phyloP scores from a whole-genome alignment of 2,113 vertebrate species.

The Lepidothrix coronata region DNA sequence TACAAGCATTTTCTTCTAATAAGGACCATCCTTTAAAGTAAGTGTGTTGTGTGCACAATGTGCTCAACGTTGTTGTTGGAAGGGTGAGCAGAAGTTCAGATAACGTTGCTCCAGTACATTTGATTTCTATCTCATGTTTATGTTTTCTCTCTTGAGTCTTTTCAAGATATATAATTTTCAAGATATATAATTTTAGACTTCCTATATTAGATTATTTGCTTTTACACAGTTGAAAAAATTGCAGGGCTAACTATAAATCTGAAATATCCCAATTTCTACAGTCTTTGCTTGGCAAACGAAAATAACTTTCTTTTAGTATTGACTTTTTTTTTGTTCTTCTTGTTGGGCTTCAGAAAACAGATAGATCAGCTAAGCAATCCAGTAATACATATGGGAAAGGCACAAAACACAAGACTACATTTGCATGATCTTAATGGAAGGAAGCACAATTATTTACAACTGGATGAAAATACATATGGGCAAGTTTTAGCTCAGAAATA shows the following conservation, averaged over 20 bases:
- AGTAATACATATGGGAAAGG: background rate
- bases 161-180: background rate
- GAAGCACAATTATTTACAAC: background rate
- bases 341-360: background rate
- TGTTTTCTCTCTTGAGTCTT: background rate
- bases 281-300: background rate
- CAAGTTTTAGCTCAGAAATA: background rate
- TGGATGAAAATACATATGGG: background rate
- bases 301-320: background rate
- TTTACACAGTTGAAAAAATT: background rate
- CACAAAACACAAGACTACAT: background rate
- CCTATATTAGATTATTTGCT: background rate
- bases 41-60: background rate
- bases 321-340: background rate
- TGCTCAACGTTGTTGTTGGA: background rate
- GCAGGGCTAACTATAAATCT: background rate
- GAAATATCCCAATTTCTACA: background rate
- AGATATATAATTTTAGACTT: background rate
- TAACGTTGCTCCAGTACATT: background rate
- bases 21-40: background rate
- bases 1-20: background rate
- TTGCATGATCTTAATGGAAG: background rate
- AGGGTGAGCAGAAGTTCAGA: background rate
- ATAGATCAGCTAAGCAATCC: background rate
- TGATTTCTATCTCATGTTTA: background rate